Percentiles rank a stretch among this genome's conserved stretches.
These are phyloP conservation scores for Aporophyla nigra DNA, from an alignment of 2,888 invertebrate genomes.

Conservation along the genomic window DNA sequence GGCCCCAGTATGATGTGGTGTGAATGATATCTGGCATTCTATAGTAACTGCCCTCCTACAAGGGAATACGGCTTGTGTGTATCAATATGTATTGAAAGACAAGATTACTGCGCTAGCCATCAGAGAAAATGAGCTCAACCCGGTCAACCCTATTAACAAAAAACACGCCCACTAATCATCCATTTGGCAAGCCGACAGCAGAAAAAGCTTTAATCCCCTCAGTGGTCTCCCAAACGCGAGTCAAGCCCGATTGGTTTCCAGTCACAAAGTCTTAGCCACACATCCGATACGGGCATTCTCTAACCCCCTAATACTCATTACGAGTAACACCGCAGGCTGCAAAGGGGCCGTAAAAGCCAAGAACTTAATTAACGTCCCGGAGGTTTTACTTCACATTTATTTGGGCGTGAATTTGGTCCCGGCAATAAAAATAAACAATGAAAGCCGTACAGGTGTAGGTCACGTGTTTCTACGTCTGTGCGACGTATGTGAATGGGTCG, in stretches of 20 bases:
- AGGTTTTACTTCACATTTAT: constrained; percentile 83
- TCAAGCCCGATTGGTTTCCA: constrained; percentile 68
- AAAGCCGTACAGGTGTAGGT: constrained; percentile 71
- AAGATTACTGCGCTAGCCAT: constrained; percentile 27
- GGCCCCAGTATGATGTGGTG: too few species aligned
- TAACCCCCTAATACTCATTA: constrained; percentile 79
- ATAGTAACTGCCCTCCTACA: not conserved
- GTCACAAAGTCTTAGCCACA: constrained; percentile 71
- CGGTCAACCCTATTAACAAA: constrained; percentile 46
- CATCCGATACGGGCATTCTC: constrained; percentile 70
- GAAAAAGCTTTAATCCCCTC: constrained; percentile 63
- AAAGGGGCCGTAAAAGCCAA: constrained; percentile 82
- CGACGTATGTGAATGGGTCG: constrained; percentile 26
- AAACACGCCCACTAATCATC: constrained; percentile 59
- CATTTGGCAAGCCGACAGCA: constrained; percentile 45
- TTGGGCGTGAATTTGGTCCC: constrained; percentile 85
- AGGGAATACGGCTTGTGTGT: not conserved
- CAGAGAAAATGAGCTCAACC: constrained; percentile 27
- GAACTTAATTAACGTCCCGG: constrained; percentile 87
- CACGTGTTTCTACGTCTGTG: constrained; percentile 52
- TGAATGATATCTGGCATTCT: not conserved
- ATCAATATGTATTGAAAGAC: not conserved
- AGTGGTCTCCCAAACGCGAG: constrained; percentile 59
- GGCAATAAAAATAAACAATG: constrained; percentile 87
- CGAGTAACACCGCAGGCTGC: constrained; percentile 73